These are phyloP conservation scores for Scaptomyza pallida DNA, from an alignment of 1,140 invertebrate species.

Conservation along the genomic window DNA sequence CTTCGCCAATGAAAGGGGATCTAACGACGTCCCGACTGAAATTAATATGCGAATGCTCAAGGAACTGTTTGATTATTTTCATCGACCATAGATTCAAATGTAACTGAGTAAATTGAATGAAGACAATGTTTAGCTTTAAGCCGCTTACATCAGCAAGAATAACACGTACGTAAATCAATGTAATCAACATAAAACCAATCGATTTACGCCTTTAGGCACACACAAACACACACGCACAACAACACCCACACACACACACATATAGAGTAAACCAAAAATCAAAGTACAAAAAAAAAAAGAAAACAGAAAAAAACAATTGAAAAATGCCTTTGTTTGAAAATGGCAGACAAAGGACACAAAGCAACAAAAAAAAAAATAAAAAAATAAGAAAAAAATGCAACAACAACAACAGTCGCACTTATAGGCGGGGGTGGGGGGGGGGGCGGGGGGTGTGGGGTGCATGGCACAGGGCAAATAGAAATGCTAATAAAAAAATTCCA, in stretches of 20 bases:
- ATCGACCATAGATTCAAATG: not conserved
- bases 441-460: not conserved
- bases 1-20: too few relatives aligned
- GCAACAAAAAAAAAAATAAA: constrained; percentile 27
- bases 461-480: constrained; percentile 62
- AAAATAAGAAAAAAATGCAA: too few relatives aligned
- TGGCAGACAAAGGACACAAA: constrained; percentile 69
- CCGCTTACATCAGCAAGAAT: constrained; percentile 34
- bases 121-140: constrained; percentile 35
- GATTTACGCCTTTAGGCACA: constrained; percentile 64
- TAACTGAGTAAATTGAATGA: not conserved
- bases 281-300: constrained; percentile 50
- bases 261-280: constrained; percentile 17
- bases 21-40: too few relatives aligned
- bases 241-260: constrained; percentile 1
- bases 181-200: constrained; percentile 80
- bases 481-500: constrained; percentile 83
- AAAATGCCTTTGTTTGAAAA: constrained; percentile 75
- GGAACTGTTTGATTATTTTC: not conserved
- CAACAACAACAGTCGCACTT: constrained; percentile 27
- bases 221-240: constrained; percentile 4
- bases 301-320: constrained; percentile 55
- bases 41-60: too few relatives aligned
- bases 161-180: constrained; percentile 62
- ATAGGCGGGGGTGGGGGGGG: constrained; percentile 13